These are phyloP conservation scores for Threskiornis aethiopicus DNA, from an alignment of 2,797 vertebrate species.

Conservation along the genomic window DNA sequence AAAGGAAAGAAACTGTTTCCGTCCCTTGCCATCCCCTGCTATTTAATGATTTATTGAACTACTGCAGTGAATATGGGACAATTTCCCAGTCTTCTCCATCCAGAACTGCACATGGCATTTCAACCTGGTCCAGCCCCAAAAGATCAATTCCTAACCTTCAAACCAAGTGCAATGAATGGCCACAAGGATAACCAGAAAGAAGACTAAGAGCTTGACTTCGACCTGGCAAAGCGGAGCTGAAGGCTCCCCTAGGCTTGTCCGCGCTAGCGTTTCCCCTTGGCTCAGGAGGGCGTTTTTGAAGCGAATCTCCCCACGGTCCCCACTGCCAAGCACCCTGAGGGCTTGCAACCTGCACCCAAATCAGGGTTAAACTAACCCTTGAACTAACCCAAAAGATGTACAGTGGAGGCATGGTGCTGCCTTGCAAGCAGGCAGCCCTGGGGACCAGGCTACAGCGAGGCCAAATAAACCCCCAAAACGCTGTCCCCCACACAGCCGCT, in stretches of 20 bases:
- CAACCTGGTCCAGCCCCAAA: background rate
- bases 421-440: background rate
- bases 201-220: background rate
- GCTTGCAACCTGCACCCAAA: background rate
- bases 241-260: background rate
- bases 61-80: background rate
- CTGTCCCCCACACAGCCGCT: rapidly evolving
- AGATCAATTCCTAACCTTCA: constrained; percentile 1
- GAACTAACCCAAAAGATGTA: background rate
- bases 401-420: background rate
- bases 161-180: background rate
- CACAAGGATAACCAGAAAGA: background rate
- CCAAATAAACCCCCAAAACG: background rate
- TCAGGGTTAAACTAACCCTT: background rate
- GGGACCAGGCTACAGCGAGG: background rate
- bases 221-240: background rate
- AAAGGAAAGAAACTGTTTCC: background rate
- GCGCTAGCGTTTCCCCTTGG: background rate
- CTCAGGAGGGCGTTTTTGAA: background rate
- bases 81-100: background rate
- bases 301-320: background rate
- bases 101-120: background rate
- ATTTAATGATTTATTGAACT: constrained; percentile 28
- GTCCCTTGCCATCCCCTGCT: background rate
- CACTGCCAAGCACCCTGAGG: background rate